phyloP scores from a whole-genome alignment of 2,888 invertebrate genomes.

The Incurvaria masculella region DNA sequence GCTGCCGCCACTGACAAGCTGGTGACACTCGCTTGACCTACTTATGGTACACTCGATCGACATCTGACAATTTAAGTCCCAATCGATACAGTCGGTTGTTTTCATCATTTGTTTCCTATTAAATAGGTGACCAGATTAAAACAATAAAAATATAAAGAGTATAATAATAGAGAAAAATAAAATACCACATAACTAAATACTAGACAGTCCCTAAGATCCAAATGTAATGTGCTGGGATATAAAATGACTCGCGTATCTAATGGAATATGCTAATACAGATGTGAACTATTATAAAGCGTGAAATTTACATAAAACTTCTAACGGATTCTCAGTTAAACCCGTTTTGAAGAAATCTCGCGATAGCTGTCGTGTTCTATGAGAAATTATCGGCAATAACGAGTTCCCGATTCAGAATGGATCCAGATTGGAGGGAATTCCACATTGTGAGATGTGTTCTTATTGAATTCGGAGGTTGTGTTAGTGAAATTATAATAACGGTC shows the following conservation, averaged over 20 bases:
- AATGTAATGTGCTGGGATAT: too few relatives aligned
- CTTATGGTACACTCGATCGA: not conserved
- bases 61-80: too few relatives aligned
- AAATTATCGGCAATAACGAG: not conserved
- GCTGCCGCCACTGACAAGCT: not conserved
- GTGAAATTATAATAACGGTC: not conserved
- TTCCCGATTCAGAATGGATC: not conserved
- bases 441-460: not conserved
- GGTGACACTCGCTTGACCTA: not conserved
- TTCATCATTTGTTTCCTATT: too few relatives aligned
- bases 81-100: too few relatives aligned
- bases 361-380: not conserved
- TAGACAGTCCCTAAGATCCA: too few relatives aligned
- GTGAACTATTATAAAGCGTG: constrained; percentile 31
- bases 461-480: not conserved
- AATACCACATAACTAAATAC: too few relatives aligned
- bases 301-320: constrained; percentile 54
- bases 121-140: too few relatives aligned
- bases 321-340: constrained; percentile 51
- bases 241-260: not conserved
- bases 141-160: too few relatives aligned
- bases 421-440: not conserved
- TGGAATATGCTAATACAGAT: not conserved
- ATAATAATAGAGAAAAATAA: too few relatives aligned
- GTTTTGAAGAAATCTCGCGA: constrained; percentile 22